phyloP scores from a whole-genome alignment of 1,140 invertebrate genomes.

The Lordiphosa clarofinis region DNA sequence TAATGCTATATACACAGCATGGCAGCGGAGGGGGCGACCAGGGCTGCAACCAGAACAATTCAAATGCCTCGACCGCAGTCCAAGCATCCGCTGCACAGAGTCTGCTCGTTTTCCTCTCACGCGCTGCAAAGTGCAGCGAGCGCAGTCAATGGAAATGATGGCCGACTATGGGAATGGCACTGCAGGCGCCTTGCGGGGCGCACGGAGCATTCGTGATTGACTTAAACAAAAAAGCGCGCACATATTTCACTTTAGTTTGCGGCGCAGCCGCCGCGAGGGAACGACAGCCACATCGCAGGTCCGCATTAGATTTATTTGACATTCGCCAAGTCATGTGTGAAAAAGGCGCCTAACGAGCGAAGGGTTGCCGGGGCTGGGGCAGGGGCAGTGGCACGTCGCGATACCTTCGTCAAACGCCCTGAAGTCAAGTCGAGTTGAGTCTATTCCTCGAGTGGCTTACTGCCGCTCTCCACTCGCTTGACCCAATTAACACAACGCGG shows the following conservation, averaged over 20 bases:
- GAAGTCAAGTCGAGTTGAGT: constrained; percentile 37
- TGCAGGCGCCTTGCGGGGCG: constrained; percentile 18
- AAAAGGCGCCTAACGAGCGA: constrained; percentile 67
- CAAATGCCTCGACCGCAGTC: constrained; percentile 31
- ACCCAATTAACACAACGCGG: constrained; percentile 61
- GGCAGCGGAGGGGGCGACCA: constrained; percentile 15
- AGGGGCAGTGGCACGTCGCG: constrained; percentile 19
- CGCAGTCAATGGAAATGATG: constrained; percentile 8
- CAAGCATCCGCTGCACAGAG: constrained; percentile 32
- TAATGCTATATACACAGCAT: constrained; percentile 66
- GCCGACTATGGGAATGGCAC: not conserved
- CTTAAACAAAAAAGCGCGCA: constrained; percentile 75
- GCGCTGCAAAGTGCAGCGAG: constrained; percentile 9
- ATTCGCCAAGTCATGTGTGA: constrained; percentile 71
- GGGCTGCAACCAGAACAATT: constrained; percentile 38
- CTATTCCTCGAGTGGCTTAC: constrained; percentile 62
- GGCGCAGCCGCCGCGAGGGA: constrained; percentile 71
- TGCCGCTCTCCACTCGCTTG: constrained; percentile 43
- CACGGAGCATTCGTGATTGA: constrained; percentile 75
- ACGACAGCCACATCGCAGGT: constrained; percentile 40
- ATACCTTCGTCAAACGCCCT: constrained; percentile 63
- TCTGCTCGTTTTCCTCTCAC: constrained; percentile 14
- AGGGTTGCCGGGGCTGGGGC: constrained; percentile 26
- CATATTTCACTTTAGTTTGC: constrained; percentile 74
- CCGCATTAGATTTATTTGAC: constrained; percentile 64